Conservation (phyloP, 2,797 vertebrate genomes). For the Potorous gilbertii region DNA sequence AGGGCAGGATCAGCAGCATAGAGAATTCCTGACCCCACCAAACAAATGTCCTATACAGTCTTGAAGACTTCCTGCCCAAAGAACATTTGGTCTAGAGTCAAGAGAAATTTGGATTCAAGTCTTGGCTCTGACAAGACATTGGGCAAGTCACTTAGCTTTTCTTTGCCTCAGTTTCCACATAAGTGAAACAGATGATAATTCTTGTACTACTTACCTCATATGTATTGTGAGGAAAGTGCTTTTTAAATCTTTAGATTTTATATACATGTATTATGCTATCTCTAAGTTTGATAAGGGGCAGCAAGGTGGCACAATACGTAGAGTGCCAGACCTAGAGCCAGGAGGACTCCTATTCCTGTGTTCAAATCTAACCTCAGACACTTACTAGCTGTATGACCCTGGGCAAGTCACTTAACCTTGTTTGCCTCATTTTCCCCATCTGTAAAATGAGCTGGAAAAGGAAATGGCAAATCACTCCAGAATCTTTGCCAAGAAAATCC, state of each 20-base stretch:
- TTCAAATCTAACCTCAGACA: not conserved
- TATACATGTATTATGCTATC: not conserved
- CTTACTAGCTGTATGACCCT: not conserved
- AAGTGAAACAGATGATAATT: not conserved
- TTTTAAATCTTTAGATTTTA: not conserved
- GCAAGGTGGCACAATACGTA: not conserved
- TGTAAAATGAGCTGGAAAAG: not conserved
- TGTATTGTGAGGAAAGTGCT: not conserved
- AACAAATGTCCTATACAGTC: not conserved
- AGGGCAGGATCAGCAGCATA: conserved; percentile 33
- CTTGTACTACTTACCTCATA: not conserved
- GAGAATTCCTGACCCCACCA: not conserved
- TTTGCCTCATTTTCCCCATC: not conserved
- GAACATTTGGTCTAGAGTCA: not conserved
- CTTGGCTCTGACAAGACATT: not conserved
- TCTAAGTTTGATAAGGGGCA: not conserved
- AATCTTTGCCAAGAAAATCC: not conserved
- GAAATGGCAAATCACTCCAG: not conserved
- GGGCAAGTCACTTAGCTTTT: not conserved
- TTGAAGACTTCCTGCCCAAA: not conserved
- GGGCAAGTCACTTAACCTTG: not conserved
- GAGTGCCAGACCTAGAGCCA: not conserved
- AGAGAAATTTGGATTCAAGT: not conserved
- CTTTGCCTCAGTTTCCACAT: not conserved
- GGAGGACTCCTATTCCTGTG: not conserved